A percentile compares a stretch with the other conserved stretches of the same genome.
Evolutionary conservation across 2,888 invertebrate genomes (phyloP).

Genomic region (Megaustenia siamemsis): DNA sequence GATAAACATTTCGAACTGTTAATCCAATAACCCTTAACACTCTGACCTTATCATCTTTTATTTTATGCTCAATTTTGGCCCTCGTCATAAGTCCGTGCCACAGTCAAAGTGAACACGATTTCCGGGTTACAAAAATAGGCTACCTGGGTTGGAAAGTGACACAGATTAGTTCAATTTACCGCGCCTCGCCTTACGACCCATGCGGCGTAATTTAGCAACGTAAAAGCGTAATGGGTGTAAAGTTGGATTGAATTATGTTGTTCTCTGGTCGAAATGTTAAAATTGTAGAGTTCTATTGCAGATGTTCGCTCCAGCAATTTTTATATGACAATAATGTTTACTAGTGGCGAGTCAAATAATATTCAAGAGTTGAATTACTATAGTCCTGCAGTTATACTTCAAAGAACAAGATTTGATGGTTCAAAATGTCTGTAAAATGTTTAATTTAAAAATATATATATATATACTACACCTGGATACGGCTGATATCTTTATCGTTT

Average conservation of each 20-base stretch:
- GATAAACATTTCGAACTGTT: no score
- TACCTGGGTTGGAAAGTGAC: background rate
- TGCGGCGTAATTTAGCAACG: background rate
- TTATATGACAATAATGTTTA: background rate
- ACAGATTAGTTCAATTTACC: slow-evolving; percentile 23
- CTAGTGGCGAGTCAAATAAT: no score
- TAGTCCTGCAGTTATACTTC: no score
- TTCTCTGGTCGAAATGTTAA: background rate
- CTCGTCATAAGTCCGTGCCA: background rate
- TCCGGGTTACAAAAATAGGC: background rate
- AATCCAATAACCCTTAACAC: no score
- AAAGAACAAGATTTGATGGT: no score
- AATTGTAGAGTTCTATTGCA: background rate
- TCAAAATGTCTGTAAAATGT: no score
- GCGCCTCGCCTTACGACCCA: background rate
- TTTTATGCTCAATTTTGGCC: no score
- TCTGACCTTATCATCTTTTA: no score
- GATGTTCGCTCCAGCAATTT: slow-evolving; percentile 4
- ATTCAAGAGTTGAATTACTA: no score
- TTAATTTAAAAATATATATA: no score
- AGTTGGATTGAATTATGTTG: background rate
- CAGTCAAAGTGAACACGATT: background rate
- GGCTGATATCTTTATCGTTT: no score
- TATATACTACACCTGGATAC: no score
- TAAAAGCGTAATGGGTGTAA: slow-evolving; percentile 3